A percentile compares a stretch with the other conserved stretches of the same genome.
Evolutionary conservation across 2,797 vertebrate species (phyloP).

Genomic region (Microtus californicus): DNA sequence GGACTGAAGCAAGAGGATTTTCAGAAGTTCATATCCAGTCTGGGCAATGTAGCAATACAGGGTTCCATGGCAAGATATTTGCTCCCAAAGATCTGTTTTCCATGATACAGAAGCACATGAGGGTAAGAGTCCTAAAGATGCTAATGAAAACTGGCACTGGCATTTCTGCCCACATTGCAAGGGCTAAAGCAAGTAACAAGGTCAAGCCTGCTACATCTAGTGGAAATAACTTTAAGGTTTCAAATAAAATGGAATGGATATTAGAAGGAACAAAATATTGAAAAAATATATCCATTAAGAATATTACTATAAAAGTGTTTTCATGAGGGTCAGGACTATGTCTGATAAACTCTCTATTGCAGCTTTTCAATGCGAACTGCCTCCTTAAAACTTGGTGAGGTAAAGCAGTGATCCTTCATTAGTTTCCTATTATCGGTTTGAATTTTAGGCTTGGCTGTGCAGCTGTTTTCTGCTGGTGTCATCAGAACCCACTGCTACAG

Average conservation of each 20-base stretch:
- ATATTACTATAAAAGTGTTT: neutral
- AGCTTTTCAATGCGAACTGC: neutral
- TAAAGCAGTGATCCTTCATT: neutral
- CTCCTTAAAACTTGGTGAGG: neutral
- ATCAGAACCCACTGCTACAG: neutral
- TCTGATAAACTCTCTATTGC: neutral
- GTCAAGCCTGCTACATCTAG: neutral
- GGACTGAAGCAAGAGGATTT: neutral
- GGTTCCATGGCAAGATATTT: neutral
- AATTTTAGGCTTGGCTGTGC: neutral
- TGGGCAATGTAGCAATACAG: neutral
- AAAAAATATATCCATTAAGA: neutral
- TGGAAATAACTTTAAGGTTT: neutral
- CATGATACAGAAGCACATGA: neutral
- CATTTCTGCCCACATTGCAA: constrained; percentile 2
- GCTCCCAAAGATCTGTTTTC: neutral
- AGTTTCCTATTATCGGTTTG: neutral
- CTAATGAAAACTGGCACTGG: neutral
- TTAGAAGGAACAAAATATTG: neutral
- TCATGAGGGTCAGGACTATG: neutral
- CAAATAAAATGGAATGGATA: constrained; percentile 1
- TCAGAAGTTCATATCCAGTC: neutral
- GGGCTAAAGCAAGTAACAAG: neutral
- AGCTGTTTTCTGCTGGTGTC: neutral
- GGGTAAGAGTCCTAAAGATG: neutral